Evolutionary conservation across 2,888 invertebrate genomes (phyloP), one percentile per base, ranked within the genome.

Genomic region (Epinotia bilunana): DNA sequence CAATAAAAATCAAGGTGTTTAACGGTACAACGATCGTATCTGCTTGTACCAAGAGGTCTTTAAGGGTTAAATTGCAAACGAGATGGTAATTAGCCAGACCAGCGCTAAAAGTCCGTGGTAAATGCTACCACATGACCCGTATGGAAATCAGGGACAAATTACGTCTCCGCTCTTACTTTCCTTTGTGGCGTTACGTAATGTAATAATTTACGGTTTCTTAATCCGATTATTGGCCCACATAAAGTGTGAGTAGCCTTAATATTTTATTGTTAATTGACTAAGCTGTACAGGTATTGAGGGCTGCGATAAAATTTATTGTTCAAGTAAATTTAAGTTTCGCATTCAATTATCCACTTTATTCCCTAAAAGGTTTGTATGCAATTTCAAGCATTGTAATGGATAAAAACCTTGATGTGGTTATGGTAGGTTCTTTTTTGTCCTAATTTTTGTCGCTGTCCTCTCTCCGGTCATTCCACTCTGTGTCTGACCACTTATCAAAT

Each of bases 21-120:
- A 71, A 72, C 75, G 67, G 75, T 67, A 72, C 72, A n/a, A 23
- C n/a, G 75, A 75, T 67, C 57, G 61, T 75, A 75, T 70, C 75
- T 67, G 43, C 71, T 46, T 33, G 71, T 62, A 75, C 67, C 57
- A 43, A 74, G 65, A 75, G 75, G 75, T 75, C 85, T 83, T 82
- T 82, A 83, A 86, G 85, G 90, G 93, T 92, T 90, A 92, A 92
- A 92, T 92, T 93, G 92, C 91, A 91, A 93, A 92, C 92, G 88
- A 93, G 91, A 91, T 93, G 92, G 91, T 93, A 93, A 93, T 93
- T 93, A 93, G 93, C 87, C 90, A 91, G 89, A 91, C 91, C 90
- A 89, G 86, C 83, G 86, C 90, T 89, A 89, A 90, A 90, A 91
- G 88, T 86, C 82, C 84, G 86, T 78, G 83, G 81, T 88, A 90